Evolutionary conservation across 2,888 invertebrate genomes (phyloP).

Genomic region (Orthosia gracilis): DNA sequence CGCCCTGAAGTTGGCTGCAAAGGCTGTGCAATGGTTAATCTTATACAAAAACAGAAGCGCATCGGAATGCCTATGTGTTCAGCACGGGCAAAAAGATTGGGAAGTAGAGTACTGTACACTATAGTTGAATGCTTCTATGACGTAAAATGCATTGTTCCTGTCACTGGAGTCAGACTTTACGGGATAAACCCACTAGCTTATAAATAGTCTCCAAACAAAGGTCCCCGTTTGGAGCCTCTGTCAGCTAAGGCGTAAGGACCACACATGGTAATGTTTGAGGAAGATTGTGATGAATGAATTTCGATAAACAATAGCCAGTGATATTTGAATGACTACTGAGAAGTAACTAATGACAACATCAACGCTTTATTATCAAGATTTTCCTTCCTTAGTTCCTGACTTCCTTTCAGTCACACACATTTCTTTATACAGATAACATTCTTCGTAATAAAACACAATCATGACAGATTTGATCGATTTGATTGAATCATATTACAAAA

Average conservation of each 20-base stretch:
- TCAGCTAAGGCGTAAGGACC: neutral
- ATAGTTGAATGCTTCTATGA: no score
- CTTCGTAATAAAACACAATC: slow-evolving; percentile 36
- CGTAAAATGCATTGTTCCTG: no score
- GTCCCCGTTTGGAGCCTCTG: neutral
- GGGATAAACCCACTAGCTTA: neutral
- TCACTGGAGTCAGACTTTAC: neutral
- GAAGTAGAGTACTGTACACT: no score
- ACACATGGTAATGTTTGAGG: neutral
- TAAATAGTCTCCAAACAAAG: no score
- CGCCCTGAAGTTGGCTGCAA: no score
- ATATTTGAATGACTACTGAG: slow-evolving; percentile 19
- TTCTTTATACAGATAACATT: slow-evolving; percentile 48
- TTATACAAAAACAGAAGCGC: no score
- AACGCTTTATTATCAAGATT: neutral
- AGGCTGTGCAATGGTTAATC: no score
- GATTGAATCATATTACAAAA: slow-evolving; percentile 47
- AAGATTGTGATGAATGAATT: slow-evolving; percentile 11
- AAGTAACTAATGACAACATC: neutral
- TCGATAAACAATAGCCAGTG: slow-evolving; percentile 33
- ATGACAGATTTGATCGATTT: slow-evolving; percentile 11
- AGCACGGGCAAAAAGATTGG: no score
- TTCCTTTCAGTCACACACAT: slow-evolving; percentile 39
- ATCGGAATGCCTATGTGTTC: no score
- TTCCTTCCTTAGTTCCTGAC: slow-evolving; percentile 27